phyloP scores from a whole-genome alignment of 2,797 vertebrate species.

The Lagorchestes hirsutus region DNA sequence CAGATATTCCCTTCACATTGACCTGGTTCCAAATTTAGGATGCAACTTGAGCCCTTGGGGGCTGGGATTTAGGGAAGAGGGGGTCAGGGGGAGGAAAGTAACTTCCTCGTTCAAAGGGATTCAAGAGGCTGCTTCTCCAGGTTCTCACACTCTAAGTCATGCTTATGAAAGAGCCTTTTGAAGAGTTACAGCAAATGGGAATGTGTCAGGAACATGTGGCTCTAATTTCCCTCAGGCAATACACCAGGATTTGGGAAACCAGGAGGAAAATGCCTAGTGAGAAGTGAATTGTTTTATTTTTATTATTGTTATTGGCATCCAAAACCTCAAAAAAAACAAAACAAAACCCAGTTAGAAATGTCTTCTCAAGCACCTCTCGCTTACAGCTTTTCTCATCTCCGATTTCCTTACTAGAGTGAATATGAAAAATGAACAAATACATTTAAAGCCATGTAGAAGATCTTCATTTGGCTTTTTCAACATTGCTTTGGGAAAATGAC shows the following conservation, averaged over 20 bases:
- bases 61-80: slow-evolving; percentile 42
- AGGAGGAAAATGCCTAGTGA: slow-evolving; percentile 34
- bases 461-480: background rate
- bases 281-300: slow-evolving; percentile 39
- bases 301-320: slow-evolving; percentile 51
- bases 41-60: slow-evolving; percentile 52
- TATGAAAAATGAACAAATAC: slow-evolving; percentile 65
- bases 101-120: slow-evolving; percentile 61
- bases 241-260: background rate
- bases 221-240: slow-evolving; percentile 61
- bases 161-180: slow-evolving; percentile 47
- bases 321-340: slow-evolving; percentile 55
- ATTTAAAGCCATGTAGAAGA: slow-evolving; percentile 50
- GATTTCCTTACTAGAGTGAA: slow-evolving; percentile 56
- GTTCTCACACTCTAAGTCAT: slow-evolving; percentile 29
- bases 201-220: slow-evolving; percentile 60
- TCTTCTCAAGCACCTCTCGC: slow-evolving; percentile 19
- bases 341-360: background rate
- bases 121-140: slow-evolving; percentile 45
- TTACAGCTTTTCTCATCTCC: slow-evolving; percentile 62
- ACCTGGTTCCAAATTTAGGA: slow-evolving; percentile 57
- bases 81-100: slow-evolving; percentile 53
- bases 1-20: slow-evolving; percentile 25
- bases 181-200: slow-evolving; percentile 61
- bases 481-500: background rate